Evolutionary conservation across 2,888 invertebrate species (phyloP).

Genomic region (Acronicta leporina): DNA sequence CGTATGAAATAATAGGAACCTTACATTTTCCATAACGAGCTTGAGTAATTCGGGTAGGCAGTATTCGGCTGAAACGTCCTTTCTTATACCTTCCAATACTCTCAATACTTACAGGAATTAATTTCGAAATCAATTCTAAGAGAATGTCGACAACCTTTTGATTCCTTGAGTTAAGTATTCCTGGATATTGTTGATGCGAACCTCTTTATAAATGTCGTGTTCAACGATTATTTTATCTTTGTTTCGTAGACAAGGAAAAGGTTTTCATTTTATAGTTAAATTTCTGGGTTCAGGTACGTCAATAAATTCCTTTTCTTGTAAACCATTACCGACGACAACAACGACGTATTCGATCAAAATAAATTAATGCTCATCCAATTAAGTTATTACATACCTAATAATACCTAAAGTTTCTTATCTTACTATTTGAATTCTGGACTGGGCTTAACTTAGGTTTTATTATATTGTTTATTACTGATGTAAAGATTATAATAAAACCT

Average conservation of each 20-base stretch:
- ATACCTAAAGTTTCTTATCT: too few relatives aligned
- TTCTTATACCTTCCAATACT: slow-evolving; percentile 27
- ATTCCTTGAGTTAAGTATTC: slow-evolving; percentile 9
- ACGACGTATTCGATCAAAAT: not conserved
- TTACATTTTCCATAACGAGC: slow-evolving; percentile 29
- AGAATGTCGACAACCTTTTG: slow-evolving; percentile 23
- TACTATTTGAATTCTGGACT: too few relatives aligned
- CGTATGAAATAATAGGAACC: too few relatives aligned
- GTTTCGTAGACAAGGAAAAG: not conserved
- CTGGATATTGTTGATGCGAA: slow-evolving; percentile 2
- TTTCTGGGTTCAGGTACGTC: not conserved
- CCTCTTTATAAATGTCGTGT: not conserved
- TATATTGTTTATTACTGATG: too few relatives aligned
- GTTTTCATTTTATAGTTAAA: not conserved
- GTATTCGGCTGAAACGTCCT: slow-evolving; percentile 23
- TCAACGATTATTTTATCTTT: not conserved
- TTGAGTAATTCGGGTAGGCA: slow-evolving; percentile 39
- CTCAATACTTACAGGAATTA: slow-evolving; percentile 27
- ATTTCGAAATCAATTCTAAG: slow-evolving; percentile 27
- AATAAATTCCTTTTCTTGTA: not conserved
- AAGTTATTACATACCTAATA: too few relatives aligned
- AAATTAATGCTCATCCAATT: too few relatives aligned
- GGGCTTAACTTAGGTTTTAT: too few relatives aligned
- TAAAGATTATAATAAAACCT: too few relatives aligned
- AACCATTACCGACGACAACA: too few relatives aligned